A percentile compares a stretch with the other conserved stretches of the same genome.
phyloP scores from a whole-genome alignment of 2,888 invertebrate species.

The Agelastica alni region DNA sequence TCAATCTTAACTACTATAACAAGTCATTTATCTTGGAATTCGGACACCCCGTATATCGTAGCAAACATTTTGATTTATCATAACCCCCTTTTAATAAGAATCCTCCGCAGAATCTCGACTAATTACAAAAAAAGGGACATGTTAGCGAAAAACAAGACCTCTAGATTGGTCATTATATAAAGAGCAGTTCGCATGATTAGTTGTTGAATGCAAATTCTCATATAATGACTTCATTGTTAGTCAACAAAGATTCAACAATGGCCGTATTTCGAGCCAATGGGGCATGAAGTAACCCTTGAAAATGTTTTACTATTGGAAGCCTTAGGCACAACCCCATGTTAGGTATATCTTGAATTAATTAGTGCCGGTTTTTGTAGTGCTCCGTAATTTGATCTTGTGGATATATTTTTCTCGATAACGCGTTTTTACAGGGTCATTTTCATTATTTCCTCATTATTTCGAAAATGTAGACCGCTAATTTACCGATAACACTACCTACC shows the following conservation, averaged over 20 bases:
- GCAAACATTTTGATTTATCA: background rate
- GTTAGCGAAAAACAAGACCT: conserved; percentile 15
- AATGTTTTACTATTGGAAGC: conserved; percentile 50
- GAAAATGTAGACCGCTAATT: too few relatives aligned
- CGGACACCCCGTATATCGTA: too few relatives aligned
- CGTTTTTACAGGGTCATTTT: conserved; percentile 1
- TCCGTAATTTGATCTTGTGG: conserved; percentile 43
- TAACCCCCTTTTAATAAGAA: background rate
- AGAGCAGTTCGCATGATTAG: conserved; percentile 48
- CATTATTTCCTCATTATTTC: too few relatives aligned
- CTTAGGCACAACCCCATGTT: conserved; percentile 47
- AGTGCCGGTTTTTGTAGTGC: conserved; percentile 45
- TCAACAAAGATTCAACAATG: conserved; percentile 52
- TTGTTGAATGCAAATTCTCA: conserved; percentile 50
- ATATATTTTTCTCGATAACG: conserved; percentile 16
- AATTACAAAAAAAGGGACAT: conserved; percentile 7
- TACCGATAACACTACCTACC: too few relatives aligned
- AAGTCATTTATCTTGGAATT: too few relatives aligned
- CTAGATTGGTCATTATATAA: conserved; percentile 23
- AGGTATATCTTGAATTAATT: conserved; percentile 48
- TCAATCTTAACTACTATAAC: too few relatives aligned
- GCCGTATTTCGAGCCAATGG: conserved; percentile 52
- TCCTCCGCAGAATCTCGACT: background rate
- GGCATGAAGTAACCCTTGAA: conserved; percentile 52
- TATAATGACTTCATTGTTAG: conserved; percentile 49